phyloP scores from a whole-genome alignment of 2,113 vertebrate species.

The Pampusana beccarii region DNA sequence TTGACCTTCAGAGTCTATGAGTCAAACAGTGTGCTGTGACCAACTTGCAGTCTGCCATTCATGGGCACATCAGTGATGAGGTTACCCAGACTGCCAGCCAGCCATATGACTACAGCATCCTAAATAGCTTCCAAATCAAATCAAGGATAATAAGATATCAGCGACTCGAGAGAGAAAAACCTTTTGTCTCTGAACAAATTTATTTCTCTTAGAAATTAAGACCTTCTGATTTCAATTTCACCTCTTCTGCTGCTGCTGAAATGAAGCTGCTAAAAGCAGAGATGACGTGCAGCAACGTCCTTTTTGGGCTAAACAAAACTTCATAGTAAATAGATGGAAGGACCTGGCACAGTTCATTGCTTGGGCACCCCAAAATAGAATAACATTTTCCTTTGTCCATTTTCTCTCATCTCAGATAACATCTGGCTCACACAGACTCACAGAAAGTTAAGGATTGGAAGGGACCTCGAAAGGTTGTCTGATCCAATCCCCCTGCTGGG shows the following conservation, averaged over 20 bases:
- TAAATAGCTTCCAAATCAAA: conserved; percentile 59
- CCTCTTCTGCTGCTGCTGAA: conserved; percentile 1
- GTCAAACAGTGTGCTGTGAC: background rate
- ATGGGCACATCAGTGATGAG: background rate
- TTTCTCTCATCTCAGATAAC: background rate
- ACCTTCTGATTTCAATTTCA: conserved; percentile 55
- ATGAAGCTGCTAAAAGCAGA: conserved; percentile 1
- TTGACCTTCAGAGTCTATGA: conserved; percentile 6
- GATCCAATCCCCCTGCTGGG: no score
- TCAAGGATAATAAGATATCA: conserved; percentile 7
- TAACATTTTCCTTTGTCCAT: background rate
- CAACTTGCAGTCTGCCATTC: background rate
- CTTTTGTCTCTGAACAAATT: conserved; percentile 12
- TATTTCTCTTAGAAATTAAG: conserved; percentile 32
- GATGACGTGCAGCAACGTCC: accelerated
- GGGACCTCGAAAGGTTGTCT: no score
- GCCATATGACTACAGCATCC: background rate
- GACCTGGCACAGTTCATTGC: background rate
- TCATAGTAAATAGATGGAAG: background rate
- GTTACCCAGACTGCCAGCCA: background rate
- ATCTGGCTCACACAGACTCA: background rate
- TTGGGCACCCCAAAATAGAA: background rate
- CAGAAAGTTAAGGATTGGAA: no score
- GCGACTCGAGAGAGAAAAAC: conserved; percentile 16
- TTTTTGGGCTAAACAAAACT: background rate